Evolutionary conservation across 2,888 invertebrate species (phyloP).

Genomic region (Melangyna quadrimaculata): DNA sequence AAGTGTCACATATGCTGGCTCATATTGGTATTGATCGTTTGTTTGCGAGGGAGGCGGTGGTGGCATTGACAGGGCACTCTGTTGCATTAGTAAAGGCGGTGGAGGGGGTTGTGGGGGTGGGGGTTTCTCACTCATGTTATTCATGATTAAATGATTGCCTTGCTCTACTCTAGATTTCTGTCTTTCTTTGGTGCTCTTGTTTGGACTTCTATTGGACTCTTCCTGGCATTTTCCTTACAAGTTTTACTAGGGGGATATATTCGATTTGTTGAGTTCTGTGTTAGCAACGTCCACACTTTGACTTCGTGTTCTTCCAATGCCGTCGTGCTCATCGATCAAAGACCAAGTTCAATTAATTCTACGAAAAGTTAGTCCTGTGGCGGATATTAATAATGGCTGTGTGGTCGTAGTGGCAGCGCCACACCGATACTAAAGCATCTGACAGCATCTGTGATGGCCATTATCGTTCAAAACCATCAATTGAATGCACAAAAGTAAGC

Average conservation of each 20-base stretch:
- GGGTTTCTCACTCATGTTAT: slow-evolving; percentile 61
- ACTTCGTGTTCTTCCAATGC: background rate
- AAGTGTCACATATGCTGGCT: slow-evolving; percentile 59
- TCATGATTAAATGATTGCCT: slow-evolving; percentile 54
- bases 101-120: slow-evolving; percentile 61
- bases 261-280: slow-evolving; percentile 39
- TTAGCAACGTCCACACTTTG: slow-evolving; percentile 2
- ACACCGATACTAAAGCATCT: slow-evolving; percentile 19
- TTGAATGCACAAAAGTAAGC: slow-evolving; percentile 37
- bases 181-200: slow-evolving; percentile 26
- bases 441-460: slow-evolving; percentile 44
- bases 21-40: slow-evolving; percentile 65
- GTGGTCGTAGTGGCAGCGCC: slow-evolving; percentile 18
- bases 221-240: slow-evolving; percentile 33
- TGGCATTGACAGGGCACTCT: slow-evolving; percentile 25
- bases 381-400: slow-evolving; percentile 43
- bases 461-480: slow-evolving; percentile 35
- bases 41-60: slow-evolving; percentile 32
- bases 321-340: slow-evolving; percentile 51
- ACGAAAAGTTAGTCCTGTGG: slow-evolving; percentile 54
- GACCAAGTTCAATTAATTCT: slow-evolving; percentile 65
- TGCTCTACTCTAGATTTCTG: slow-evolving; percentile 17
- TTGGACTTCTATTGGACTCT: slow-evolving; percentile 34
- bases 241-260: slow-evolving; percentile 9
- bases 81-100: slow-evolving; percentile 53